Evolutionary conservation across 2,113 vertebrate genomes (phyloP), one percentile per base, ranked within the genome.

Genomic region (Tachuris rubrigastra): DNA sequence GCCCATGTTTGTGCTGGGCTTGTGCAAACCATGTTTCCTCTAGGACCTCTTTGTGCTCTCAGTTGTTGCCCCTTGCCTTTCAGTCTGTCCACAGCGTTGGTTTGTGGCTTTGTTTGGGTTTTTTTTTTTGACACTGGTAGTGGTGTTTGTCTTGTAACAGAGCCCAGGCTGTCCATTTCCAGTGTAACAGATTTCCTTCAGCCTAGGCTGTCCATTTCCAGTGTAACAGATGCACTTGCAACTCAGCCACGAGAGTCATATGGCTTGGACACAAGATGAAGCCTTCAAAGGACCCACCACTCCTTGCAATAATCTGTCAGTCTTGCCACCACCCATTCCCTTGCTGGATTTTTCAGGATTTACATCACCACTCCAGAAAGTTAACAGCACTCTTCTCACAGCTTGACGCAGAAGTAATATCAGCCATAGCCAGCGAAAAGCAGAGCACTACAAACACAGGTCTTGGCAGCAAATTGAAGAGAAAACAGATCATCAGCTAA

Each of bases 261-360:
- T 24, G 82, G 50, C 27, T 89, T 77, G 82, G 30, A 85, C 2
- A 4, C 46, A 33, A 86, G 35, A 76, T 7, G 42, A 79, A 86
- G 67, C 47, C 72, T 94, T 94, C 79, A 88, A 85, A 96, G 72
- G 72, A 79, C 31, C 41, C 35, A 42, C 67, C 3, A 18, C 52
- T 93, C 72, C 52, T 84, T 88, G 78, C 79, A 84, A 39, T 1
- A 7, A 90, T 73, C 85, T 52, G 1, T 76, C 12, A 1, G 59
- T 67, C 85, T 71, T 59, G 33, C 75, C 90, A 85, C 84, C 90
- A 24, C 95, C 93, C 93, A 58, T 88, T 93, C 87, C 55, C 95
- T 77, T 19, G 63, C 72, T 86, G 87, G 60, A 95, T 96, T 91
- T 94, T 95, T 95, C 56, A 86, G 85, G 59, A 59, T 88, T 72